A percentile compares a stretch with the other conserved stretches of the same genome.
These are phyloP conservation scores for Kuschelorhynchus macadamiae DNA, from an alignment of 2,888 invertebrate species.

Conservation along the genomic window DNA sequence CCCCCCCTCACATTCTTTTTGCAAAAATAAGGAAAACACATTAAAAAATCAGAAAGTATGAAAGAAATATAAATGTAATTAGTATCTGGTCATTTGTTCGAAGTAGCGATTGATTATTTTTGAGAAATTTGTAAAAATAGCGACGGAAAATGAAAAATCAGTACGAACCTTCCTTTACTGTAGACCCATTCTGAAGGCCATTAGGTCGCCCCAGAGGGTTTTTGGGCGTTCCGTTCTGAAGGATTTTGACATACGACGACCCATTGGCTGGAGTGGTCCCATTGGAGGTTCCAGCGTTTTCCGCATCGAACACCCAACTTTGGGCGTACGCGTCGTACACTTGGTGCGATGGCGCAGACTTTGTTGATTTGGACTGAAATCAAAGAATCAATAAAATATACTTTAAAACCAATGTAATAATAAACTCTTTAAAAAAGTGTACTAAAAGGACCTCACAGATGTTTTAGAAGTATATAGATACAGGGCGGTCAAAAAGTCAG, in stretches of 20 bases:
- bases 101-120: too few species aligned
- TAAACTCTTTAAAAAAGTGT: too few species aligned
- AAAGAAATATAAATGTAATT: too few species aligned
- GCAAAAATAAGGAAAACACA: too few species aligned
- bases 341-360: conserved; percentile 53
- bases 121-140: too few species aligned
- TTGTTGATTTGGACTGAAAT: conserved; percentile 67
- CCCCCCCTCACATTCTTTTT: too few species aligned
- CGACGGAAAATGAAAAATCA: too few species aligned
- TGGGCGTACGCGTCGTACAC: conserved; percentile 69
- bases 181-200: conserved; percentile 56
- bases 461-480: too few species aligned
- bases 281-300: conserved; percentile 60
- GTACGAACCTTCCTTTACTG: conserved; percentile 51
- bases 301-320: conserved; percentile 71
- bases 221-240: conserved; percentile 62
- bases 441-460: too few species aligned
- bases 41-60: too few species aligned
- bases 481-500: too few species aligned
- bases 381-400: conserved; percentile 17
- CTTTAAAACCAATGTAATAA: neutral
- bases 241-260: conserved; percentile 62
- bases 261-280: conserved; percentile 49
- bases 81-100: too few species aligned
- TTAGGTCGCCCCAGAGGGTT: conserved; percentile 48